These are phyloP conservation scores for Aurelia coerulea DNA, from an alignment of 30 jellyfish, hydroid and myxozoan genomes.

Conservation along the genomic window DNA sequence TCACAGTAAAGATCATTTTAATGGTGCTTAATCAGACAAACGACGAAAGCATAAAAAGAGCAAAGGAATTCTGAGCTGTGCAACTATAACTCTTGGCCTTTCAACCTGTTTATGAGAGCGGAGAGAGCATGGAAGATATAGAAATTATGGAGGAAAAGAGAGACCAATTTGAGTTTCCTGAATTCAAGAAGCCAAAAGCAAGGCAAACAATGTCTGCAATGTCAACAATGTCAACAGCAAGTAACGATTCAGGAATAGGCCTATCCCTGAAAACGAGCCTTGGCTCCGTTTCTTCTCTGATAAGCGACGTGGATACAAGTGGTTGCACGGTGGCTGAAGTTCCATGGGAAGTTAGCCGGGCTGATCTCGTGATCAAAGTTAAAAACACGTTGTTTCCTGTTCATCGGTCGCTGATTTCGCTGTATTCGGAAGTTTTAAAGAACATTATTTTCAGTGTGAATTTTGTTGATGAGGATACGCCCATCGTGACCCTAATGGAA, in stretches of 20 bases:
- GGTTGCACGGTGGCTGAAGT: conserved; percentile 69
- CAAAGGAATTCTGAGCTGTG: too few relatives aligned
- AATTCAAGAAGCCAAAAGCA: conserved; percentile 25
- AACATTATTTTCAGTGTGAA: conserved; percentile 55
- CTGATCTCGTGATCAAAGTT: conserved; percentile 62
- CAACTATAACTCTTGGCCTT: too few relatives aligned
- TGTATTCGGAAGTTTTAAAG: conserved; percentile 51
- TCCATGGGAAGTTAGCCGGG: conserved; percentile 57
- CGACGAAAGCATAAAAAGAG: too few relatives aligned
- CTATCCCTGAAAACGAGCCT: conserved; percentile 17
- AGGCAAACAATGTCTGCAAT: conserved; percentile 26
- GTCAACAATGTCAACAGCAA: conserved; percentile 43
- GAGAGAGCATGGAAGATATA: background rate
- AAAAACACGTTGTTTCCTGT: conserved; percentile 54
- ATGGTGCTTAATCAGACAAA: too few relatives aligned
- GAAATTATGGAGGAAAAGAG: background rate
- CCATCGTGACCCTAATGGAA: conserved; percentile 57
- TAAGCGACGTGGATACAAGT: conserved; percentile 58
- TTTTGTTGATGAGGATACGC: conserved; percentile 64
- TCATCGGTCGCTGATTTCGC: conserved; percentile 58
- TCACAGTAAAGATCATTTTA: too few relatives aligned
- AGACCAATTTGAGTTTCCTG: conserved; percentile 39
- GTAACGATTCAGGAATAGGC: conserved; percentile 62
- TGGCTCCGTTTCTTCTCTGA: conserved; percentile 51
- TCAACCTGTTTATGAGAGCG: background rate